Conservation (phyloP, 1,140 invertebrate species). For the Octopus sinensis region DNA sequence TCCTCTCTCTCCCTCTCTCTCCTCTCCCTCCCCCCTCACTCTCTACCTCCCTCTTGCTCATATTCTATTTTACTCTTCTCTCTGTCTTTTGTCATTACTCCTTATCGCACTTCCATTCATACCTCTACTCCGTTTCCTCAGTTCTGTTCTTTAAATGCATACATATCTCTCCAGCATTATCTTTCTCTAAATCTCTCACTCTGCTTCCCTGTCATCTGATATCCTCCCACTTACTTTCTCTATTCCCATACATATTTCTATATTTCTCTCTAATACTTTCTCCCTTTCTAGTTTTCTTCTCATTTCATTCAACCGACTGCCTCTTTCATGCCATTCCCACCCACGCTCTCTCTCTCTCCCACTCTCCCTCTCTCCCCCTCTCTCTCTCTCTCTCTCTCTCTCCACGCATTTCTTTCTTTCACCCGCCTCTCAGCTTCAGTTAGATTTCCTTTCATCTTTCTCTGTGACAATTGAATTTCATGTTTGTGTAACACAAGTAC, state of each 20-base stretch:
- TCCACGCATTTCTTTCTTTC: not conserved
- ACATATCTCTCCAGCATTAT: not conserved
- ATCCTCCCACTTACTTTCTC: not conserved
- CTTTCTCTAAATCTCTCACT: not conserved
- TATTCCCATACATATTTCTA: not conserved
- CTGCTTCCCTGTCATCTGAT: not conserved
- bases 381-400: not conserved
- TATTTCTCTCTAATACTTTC: not conserved
- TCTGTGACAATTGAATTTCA: too few relatives aligned
- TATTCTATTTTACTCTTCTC: not conserved
- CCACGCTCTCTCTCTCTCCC: not conserved
- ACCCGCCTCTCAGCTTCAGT: not conserved
- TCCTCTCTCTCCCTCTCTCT: not conserved
- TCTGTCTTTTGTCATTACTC: not conserved
- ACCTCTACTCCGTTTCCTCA: not conserved
- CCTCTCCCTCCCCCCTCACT: fast-evolving
- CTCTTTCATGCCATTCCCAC: not conserved
- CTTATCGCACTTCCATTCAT: not conserved
- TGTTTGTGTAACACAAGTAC: too few relatives aligned
- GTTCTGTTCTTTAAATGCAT: not conserved
- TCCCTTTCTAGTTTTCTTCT: not conserved
- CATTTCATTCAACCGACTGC: not conserved
- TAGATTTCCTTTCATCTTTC: too few relatives aligned
- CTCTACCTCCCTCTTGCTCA: not conserved
- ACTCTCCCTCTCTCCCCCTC: not conserved